A percentile compares a stretch with the other conserved stretches of the same genome.
Conservation (phyloP, 2,113 vertebrate genomes). For the Centropus bengalensis region DNA sequence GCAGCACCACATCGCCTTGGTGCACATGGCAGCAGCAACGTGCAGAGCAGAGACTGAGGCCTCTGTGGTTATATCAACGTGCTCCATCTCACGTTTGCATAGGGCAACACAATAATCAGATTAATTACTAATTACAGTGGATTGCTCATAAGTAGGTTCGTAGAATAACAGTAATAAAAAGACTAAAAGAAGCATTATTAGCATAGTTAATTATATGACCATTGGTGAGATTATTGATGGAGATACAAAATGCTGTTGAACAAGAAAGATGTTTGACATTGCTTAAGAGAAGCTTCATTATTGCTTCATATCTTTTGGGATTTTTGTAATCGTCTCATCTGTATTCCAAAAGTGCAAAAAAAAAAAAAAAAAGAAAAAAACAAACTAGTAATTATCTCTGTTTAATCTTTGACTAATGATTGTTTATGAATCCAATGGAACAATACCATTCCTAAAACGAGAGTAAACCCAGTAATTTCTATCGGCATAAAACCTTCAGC, state of each 20-base stretch:
- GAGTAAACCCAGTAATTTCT: conserved; percentile 10
- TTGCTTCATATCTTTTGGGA: conserved; percentile 48
- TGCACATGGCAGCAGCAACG: background rate
- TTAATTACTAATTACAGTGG: conserved; percentile 57
- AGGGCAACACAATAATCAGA: conserved; percentile 54
- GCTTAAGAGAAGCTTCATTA: conserved; percentile 1
- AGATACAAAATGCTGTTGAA: conserved; percentile 65
- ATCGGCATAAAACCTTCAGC: conserved; percentile 29
- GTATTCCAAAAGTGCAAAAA: conserved; percentile 57
- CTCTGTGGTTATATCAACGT: conserved; percentile 36
- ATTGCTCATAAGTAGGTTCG: conserved; percentile 46
- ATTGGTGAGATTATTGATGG: conserved; percentile 31
- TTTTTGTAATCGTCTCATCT: conserved; percentile 60
- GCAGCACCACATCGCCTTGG: rapidly evolving
- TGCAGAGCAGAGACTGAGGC: background rate
- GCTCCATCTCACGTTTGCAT: conserved; percentile 57
- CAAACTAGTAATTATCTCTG: conserved; percentile 33
- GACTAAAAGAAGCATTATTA: conserved; percentile 55
- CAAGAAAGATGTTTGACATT: conserved; percentile 63
- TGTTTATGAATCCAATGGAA: conserved; percentile 36
- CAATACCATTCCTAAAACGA: conserved; percentile 24
- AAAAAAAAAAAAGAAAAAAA: background rate
- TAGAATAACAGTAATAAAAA: conserved; percentile 57
- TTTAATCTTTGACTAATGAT: conserved; percentile 61
- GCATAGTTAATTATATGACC: conserved; percentile 58